Evolutionary conservation across 1,140 invertebrate genomes (phyloP).

Genomic region (Penaeus chinensis): DNA sequence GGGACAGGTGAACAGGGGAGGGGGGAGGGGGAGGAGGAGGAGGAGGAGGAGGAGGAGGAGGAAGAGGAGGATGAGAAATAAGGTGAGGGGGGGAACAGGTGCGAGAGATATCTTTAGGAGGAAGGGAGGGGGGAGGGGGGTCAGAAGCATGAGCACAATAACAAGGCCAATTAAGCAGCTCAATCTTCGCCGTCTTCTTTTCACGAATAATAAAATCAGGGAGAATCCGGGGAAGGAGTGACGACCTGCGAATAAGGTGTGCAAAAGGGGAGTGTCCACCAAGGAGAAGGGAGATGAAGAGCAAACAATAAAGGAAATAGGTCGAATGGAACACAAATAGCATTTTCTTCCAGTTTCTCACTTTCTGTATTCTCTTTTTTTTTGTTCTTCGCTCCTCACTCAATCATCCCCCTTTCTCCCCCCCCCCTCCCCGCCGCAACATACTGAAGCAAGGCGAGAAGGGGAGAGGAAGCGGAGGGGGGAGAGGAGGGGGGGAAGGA

Average conservation of each 20-base stretch:
- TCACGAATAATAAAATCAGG: not conserved
- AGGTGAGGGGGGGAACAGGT: not conserved
- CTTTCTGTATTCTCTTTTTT: too few species aligned
- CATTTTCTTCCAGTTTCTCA: too few species aligned
- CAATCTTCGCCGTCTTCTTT: not conserved
- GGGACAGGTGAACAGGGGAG: not conserved
- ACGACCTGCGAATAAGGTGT: not conserved
- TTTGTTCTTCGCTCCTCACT: too few species aligned
- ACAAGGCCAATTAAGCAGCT: slow-evolving; percentile 8
- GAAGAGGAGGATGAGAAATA: not conserved
- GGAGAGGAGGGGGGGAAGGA: not conserved
- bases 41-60: not conserved
- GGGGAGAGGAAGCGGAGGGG: not conserved
- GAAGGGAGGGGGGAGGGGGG: not conserved
- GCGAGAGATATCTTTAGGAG: not conserved
- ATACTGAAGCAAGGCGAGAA: not conserved
- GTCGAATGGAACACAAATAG: not conserved
- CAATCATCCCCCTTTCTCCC: too few species aligned
- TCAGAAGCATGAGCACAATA: not conserved
- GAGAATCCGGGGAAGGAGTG: too few species aligned
- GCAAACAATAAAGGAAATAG: slow-evolving; percentile 10
- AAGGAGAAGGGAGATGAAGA: not conserved
- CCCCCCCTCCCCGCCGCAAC: too few species aligned
- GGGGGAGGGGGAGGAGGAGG: not conserved
- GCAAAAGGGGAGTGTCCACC: not conserved